Percentiles rank a stretch among this genome's conserved stretches.
Evolutionary conservation across 2,888 invertebrate species (phyloP).

Genomic region (Pteria penguin): DNA sequence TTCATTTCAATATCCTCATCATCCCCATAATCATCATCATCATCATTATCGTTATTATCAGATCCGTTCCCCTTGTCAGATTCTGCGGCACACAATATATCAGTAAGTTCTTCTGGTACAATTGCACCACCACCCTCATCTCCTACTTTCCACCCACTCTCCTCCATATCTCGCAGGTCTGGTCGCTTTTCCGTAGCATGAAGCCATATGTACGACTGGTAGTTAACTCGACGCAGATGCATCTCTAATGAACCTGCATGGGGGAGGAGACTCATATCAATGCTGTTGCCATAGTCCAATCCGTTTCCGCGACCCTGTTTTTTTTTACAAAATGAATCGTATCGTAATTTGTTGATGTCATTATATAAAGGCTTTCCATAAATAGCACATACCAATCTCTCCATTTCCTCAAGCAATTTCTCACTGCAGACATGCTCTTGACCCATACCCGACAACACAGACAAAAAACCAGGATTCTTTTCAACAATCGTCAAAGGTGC

Average conservation of each 20-base stretch:
- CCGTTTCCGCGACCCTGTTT: not conserved
- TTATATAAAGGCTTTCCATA: not conserved
- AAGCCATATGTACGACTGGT: constrained; percentile 41
- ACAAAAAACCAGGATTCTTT: constrained; percentile 34
- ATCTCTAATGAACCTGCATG: constrained; percentile 35
- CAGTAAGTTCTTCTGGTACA: not conserved
- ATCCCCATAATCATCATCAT: not conserved
- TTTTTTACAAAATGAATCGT: not conserved
- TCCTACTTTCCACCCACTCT: not conserved
- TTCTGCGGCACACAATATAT: not conserved
- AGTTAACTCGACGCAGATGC: constrained; percentile 37
- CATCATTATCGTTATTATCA: not conserved
- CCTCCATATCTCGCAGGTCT: constrained; percentile 13
- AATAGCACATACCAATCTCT: not conserved
- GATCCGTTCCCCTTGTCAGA: no score
- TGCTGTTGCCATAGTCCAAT: constrained; percentile 12
- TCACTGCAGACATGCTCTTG: not conserved
- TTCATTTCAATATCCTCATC: not conserved
- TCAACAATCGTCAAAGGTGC: constrained; percentile 35
- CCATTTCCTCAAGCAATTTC: not conserved
- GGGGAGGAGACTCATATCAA: constrained; percentile 42
- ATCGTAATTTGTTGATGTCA: not conserved
- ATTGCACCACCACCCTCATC: not conserved
- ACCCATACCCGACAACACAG: not conserved
- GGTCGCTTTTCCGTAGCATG: constrained; percentile 17